phyloP scores from a whole-genome alignment of 2,113 vertebrate species.

The Passer montanus region DNA sequence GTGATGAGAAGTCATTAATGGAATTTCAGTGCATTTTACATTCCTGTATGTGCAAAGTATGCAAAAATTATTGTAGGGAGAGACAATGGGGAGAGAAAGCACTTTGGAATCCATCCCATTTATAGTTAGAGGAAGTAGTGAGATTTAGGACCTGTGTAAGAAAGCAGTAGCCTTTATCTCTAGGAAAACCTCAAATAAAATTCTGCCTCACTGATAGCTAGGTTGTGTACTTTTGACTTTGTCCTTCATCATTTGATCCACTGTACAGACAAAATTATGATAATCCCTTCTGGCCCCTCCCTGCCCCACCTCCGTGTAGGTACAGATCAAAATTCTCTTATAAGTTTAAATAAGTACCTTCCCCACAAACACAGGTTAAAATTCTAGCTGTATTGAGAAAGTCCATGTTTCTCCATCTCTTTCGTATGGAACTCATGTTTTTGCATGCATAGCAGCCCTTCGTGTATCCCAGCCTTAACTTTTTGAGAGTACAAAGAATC shows the following conservation, averaged over 20 bases:
- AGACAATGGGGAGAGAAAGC: neutral
- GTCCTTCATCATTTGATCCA: neutral
- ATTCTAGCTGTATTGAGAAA: neutral
- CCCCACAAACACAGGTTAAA: neutral
- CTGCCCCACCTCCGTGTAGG: neutral
- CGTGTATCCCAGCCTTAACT: neutral
- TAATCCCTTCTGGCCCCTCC: neutral
- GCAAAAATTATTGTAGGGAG: neutral
- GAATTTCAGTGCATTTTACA: neutral
- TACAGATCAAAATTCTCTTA: neutral
- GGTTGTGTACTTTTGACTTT: neutral
- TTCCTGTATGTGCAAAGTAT: neutral
- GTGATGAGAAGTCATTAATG: neutral
- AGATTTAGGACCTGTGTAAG: neutral
- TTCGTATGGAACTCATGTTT: neutral
- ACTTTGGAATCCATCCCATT: neutral
- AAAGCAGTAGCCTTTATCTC: neutral
- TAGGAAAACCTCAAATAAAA: neutral
- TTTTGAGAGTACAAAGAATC: neutral
- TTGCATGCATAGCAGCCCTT: neutral
- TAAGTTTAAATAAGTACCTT: neutral
- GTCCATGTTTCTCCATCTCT: neutral
- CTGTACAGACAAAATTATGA: neutral
- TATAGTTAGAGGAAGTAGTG: neutral
- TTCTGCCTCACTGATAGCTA: neutral